These are phyloP conservation scores for Gymnoscopelus braueri DNA, from an alignment of 2,797 vertebrate genomes.

Conservation along the genomic window DNA sequence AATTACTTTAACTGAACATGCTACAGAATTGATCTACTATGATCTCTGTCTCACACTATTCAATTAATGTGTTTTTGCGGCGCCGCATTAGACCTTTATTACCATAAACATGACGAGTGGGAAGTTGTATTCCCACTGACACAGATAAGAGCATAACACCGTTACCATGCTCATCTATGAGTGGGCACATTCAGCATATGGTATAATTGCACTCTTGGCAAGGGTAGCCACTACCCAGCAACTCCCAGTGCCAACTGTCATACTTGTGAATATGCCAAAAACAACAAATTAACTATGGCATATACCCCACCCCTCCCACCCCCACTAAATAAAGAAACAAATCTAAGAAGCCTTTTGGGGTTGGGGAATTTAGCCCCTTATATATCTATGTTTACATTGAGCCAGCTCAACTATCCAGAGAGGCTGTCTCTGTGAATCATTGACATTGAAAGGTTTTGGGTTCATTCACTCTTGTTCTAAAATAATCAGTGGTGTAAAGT, in stretches of 20 bases:
- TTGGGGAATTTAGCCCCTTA: neutral
- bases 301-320: conserved; percentile 15
- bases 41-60: too few relatives aligned
- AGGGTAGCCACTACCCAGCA: conserved; percentile 18
- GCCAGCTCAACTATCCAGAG: conserved; percentile 5
- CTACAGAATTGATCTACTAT: too few relatives aligned
- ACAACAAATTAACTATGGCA: conserved; percentile 65
- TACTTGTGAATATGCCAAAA: conserved; percentile 62
- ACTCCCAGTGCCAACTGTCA: conserved; percentile 57
- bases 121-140: conserved; percentile 55
- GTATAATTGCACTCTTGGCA: conserved; percentile 65
- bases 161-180: conserved; percentile 43
- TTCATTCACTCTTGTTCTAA: conserved; percentile 6
- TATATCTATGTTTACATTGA: conserved; percentile 43
- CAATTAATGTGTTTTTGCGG: too few relatives aligned
- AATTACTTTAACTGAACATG: too few relatives aligned
- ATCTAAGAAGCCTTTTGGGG: neutral
- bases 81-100: conserved; percentile 37
- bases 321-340: neutral
- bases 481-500: too few relatives aligned
- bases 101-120: conserved; percentile 11
- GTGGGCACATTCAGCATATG: conserved; percentile 71
- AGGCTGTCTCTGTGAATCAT: conserved; percentile 60
- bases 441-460: conserved; percentile 30
- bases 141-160: conserved; percentile 38